Conservation (phyloP, 2,113 vertebrate genomes). For the Phoxinus phoxinus region DNA sequence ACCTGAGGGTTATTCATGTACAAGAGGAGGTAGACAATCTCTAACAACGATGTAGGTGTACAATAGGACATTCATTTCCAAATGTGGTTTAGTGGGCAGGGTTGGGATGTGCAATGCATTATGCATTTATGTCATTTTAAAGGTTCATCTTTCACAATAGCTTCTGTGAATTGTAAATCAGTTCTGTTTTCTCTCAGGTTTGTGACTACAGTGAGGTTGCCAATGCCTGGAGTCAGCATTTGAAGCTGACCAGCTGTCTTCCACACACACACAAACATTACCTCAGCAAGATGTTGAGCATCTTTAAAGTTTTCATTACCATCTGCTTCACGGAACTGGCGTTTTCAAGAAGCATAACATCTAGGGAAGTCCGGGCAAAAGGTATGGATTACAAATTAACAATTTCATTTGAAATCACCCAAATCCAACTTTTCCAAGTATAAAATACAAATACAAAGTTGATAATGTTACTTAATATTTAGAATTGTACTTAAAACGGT, state of each 20-base stretch:
- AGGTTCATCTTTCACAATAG: slow-evolving; percentile 4
- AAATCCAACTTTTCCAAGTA: background rate
- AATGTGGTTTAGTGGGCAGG: slow-evolving; percentile 33
- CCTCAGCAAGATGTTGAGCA: slow-evolving; percentile 65
- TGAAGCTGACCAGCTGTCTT: slow-evolving; percentile 61
- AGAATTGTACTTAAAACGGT: background rate
- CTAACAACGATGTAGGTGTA: slow-evolving; percentile 38
- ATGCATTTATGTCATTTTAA: slow-evolving; percentile 13
- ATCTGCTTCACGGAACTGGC: slow-evolving; percentile 61
- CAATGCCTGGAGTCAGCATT: slow-evolving; percentile 68
- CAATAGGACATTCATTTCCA: slow-evolving; percentile 41
- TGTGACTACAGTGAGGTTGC: slow-evolving; percentile 46
- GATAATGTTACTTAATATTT: too few species aligned
- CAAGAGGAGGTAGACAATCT: slow-evolving; percentile 41
- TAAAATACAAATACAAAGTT: too few species aligned
- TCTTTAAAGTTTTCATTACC: slow-evolving; percentile 65
- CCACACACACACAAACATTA: slow-evolving; percentile 22
- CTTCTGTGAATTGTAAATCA: slow-evolving; percentile 19
- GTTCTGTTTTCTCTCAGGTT: slow-evolving; percentile 48
- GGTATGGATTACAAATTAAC: slow-evolving; percentile 58
- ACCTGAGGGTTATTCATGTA: slow-evolving; percentile 50
- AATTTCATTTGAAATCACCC: background rate
- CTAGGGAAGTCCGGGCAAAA: slow-evolving; percentile 61
- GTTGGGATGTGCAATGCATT: slow-evolving; percentile 23
- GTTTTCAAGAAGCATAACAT: slow-evolving; percentile 45